phyloP scores from a whole-genome alignment of 2,113 vertebrate species.

The Atractosteus spatula region DNA sequence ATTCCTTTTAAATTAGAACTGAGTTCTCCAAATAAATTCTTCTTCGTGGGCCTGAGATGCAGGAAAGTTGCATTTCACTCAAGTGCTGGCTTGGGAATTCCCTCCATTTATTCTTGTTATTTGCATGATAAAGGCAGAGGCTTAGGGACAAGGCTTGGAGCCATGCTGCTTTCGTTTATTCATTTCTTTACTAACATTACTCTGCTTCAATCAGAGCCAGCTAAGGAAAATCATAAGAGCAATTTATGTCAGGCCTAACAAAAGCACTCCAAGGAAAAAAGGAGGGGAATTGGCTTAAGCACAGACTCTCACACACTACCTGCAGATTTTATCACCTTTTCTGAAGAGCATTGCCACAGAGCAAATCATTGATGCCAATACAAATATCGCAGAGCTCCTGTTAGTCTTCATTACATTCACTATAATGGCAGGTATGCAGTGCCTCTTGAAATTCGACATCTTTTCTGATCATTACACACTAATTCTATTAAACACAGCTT shows the following conservation, averaged over 20 bases:
- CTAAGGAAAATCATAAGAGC: slow-evolving; percentile 12
- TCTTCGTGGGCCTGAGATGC: slow-evolving; percentile 59
- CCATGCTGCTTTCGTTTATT: slow-evolving; percentile 60
- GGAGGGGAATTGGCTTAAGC: neutral
- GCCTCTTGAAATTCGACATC: too few relatives aligned
- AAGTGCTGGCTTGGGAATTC: slow-evolving; percentile 82
- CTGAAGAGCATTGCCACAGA: neutral
- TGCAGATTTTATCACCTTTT: slow-evolving; percentile 3
- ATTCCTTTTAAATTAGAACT: slow-evolving; percentile 84
- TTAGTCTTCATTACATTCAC: neutral
- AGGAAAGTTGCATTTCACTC: slow-evolving; percentile 79
- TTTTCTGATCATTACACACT: too few relatives aligned
- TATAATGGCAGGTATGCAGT: too few relatives aligned
- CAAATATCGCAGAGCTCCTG: neutral
- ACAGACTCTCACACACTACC: neutral
- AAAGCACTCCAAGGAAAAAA: slow-evolving; percentile 15
- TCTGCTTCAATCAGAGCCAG: slow-evolving; percentile 32
- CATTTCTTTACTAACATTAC: slow-evolving; percentile 57
- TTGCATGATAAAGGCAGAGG: slow-evolving; percentile 87
- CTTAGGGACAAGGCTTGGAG: slow-evolving; percentile 48
- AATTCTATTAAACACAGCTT: too few relatives aligned
- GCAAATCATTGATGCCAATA: slow-evolving; percentile 1
- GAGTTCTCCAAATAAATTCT: slow-evolving; percentile 76
- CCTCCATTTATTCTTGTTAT: slow-evolving; percentile 80
- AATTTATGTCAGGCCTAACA: slow-evolving; percentile 18